phyloP scores from a whole-genome alignment of 2,888 invertebrate genomes.

The Drosophila diplacantha region DNA sequence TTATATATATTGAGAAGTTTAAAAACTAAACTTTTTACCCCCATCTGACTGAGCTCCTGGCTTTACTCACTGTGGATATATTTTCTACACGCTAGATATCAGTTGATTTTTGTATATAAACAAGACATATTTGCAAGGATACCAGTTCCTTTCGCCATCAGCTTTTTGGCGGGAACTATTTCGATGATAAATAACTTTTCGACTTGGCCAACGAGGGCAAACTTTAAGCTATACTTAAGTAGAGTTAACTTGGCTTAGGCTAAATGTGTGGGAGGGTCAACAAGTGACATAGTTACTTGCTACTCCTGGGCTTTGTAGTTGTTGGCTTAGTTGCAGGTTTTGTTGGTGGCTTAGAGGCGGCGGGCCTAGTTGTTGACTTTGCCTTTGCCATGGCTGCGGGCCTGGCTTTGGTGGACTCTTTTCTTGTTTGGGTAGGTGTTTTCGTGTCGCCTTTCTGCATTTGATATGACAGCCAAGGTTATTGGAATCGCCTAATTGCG shows the following conservation, averaged over 20 bases:
- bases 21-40: background rate
- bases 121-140: constrained; percentile 1
- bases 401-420: constrained; percentile 23
- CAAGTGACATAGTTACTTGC: constrained; percentile 42
- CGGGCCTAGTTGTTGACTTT: constrained; percentile 19
- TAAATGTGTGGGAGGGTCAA: constrained; percentile 28
- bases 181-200: constrained; percentile 35
- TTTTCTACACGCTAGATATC: background rate
- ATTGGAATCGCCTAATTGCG: constrained; percentile 26
- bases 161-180: constrained; percentile 54
- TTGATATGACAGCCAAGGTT: constrained; percentile 27
- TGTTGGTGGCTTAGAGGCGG: constrained; percentile 21
- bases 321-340: constrained; percentile 6
- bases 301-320: constrained; percentile 28
- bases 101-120: constrained; percentile 24
- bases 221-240: constrained; percentile 37
- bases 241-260: constrained; percentile 42
- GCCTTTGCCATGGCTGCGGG: constrained; percentile 19
- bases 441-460: constrained; percentile 47
- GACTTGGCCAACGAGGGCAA: constrained; percentile 23
- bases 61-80: background rate
- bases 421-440: constrained; percentile 29
- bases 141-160: background rate
- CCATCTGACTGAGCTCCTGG: constrained; percentile 13
- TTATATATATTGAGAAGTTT: background rate